Percentiles rank a stretch among this genome's conserved stretches.
phyloP scores from a whole-genome alignment of 2,797 vertebrate genomes.

The Lacerta agilis region DNA sequence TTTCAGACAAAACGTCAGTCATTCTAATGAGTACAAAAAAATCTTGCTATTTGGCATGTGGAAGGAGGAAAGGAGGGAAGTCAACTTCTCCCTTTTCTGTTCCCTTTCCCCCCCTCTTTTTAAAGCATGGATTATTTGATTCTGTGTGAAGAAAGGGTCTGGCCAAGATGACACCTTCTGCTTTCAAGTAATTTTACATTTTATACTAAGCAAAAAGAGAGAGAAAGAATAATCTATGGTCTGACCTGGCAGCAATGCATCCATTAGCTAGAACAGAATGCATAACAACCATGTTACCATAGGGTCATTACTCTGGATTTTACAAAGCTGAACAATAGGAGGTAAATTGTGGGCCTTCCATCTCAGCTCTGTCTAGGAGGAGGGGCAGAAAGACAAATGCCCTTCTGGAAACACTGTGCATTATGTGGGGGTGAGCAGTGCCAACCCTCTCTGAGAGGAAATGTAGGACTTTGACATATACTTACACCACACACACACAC shows the following conservation, averaged over 20 bases:
- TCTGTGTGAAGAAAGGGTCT: constrained; percentile 1
- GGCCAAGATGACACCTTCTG: constrained; percentile 12
- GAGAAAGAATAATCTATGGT: constrained; percentile 24
- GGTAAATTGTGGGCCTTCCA: constrained; percentile 41
- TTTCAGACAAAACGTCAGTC: constrained; percentile 49
- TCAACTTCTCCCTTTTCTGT: too few species aligned
- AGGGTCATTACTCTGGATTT: neutral
- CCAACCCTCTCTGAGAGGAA: neutral
- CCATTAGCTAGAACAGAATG: constrained; percentile 22
- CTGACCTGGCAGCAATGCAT: neutral
- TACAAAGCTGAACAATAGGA: constrained; percentile 29
- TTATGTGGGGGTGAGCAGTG: neutral
- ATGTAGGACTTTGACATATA: neutral
- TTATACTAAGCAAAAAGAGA: constrained; percentile 31
- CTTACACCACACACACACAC: neutral
- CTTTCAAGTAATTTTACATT: constrained; percentile 51
- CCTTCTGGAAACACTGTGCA: neutral
- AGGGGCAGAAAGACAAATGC: constrained; percentile 20
- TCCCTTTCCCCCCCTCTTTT: constrained; percentile 27
- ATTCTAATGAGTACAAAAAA: constrained; percentile 7
- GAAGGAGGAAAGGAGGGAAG: neutral
- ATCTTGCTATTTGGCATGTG: constrained; percentile 27
- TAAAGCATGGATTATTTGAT: constrained; percentile 7
- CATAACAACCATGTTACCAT: constrained; percentile 38
- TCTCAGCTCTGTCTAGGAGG: constrained; percentile 26